Conservation (phyloP, 2,113 vertebrate species). For the Phaetusa simplex region DNA sequence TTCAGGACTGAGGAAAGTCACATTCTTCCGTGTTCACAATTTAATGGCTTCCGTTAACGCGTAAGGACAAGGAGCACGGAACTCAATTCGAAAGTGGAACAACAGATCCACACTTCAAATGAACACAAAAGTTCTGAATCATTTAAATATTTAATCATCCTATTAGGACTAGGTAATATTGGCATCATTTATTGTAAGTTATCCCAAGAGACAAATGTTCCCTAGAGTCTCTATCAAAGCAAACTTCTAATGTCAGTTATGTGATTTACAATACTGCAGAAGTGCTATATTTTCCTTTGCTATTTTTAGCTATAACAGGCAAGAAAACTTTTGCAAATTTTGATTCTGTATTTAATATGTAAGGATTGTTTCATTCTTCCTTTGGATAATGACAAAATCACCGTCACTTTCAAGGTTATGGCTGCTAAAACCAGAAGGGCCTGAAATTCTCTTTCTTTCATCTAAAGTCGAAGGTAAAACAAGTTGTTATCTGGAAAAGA, state of each 20-base stretch:
- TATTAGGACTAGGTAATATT: neutral
- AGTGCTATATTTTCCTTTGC: neutral
- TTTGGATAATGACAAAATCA: neutral
- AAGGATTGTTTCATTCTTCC: neutral
- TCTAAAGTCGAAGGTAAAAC: neutral
- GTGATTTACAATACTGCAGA: neutral
- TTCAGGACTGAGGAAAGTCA: neutral
- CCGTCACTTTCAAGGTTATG: neutral
- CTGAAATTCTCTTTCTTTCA: neutral
- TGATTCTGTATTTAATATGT: neutral
- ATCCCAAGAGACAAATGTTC: neutral
- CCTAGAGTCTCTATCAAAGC: neutral
- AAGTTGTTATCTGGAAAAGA: neutral
- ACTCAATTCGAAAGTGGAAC: neutral
- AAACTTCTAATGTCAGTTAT: neutral
- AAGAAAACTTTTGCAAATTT: neutral
- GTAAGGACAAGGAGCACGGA: neutral
- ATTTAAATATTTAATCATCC: neutral
- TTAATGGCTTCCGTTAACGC: neutral
- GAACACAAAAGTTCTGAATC: neutral
- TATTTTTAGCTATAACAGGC: neutral
- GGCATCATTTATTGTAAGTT: neutral
- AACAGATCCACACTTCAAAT: neutral
- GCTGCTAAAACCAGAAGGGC: neutral
- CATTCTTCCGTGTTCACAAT: neutral